Evolutionary conservation across 2,888 invertebrate species (phyloP), one percentile per base, ranked within the genome.

Genomic region (Scotopteryx bipunctaria): DNA sequence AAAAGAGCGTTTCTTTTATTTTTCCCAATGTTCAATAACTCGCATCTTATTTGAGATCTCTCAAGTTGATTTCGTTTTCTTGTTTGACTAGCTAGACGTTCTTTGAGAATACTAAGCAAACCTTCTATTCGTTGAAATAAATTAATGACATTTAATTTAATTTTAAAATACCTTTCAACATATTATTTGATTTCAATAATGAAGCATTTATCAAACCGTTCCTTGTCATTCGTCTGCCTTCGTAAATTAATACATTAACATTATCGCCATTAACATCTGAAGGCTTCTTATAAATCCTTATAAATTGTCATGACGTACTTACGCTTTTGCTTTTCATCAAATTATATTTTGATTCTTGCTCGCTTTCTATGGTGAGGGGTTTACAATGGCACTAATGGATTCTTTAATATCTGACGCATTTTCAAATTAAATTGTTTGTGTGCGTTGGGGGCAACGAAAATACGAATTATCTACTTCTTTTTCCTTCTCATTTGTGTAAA

Each of bases 301-400:
- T 55, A 73, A 76, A 74, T 78, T 70, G 68, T 57, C 55, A 45
- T 9, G 61, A 57, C 67, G 67, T 62, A n/a, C n/a, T n/a, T n/a
- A 55, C 21, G 41, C 37, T 31, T 43, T 43, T 56, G 67, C 68
- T 69, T 73, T 76, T 76, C 71, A 70, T 61, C 48, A 73, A 74
- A 80, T 78, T 76, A 71, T 64, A 69, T 76, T 80, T 76, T 70
- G 66, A 76, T 73, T 71, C 61, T 57, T 59, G 57, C 62, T 52
- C 49, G 60, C 63, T 42, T 42, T 54, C 40, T 56, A 40, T 56
- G 53, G 55, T 57, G 65, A 69, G 63, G 60, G 61, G 59, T 67
- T 67, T 67, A 61, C 57, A 64, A 63, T 70, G 35, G 15, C 75
- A 71, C 66, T 75, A 74, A 82, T 76, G 71, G 67, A 56, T 63